phyloP scores from a whole-genome alignment of 2,888 invertebrate genomes.

The Carpatolechia fugitivella region DNA sequence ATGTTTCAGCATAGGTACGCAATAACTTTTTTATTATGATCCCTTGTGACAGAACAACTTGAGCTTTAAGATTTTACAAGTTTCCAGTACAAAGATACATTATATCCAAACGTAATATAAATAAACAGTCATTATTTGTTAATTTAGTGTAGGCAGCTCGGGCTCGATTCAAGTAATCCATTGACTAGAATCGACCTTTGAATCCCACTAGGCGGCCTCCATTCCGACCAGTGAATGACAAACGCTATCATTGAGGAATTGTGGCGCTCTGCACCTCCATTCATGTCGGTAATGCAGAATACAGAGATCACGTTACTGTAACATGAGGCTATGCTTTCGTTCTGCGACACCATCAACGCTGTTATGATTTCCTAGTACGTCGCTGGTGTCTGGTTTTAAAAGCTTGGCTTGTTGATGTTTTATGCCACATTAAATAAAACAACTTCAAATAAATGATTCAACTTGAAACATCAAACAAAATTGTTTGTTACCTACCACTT shows the following conservation, averaged over 20 bases:
- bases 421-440: too few relatives aligned
- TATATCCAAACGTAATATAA: not conserved
- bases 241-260: slow-evolving; percentile 7
- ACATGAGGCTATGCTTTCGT: not conserved
- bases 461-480: not conserved
- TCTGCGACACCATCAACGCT: not conserved
- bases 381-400: not conserved
- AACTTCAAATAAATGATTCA: too few relatives aligned
- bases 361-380: not conserved
- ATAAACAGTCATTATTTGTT: not conserved
- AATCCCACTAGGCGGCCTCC: slow-evolving; percentile 3
- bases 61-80: too few relatives aligned
- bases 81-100: too few relatives aligned
- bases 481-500: not conserved
- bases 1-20: too few relatives aligned
- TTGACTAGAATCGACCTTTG: slow-evolving; percentile 3
- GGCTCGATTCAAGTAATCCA: not conserved
- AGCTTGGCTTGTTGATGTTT: not conserved
- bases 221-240: slow-evolving; percentile 7
- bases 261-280: slow-evolving; percentile 1
- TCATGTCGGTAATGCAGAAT: not conserved
- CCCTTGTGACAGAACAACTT: too few relatives aligned
- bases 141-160: not conserved
- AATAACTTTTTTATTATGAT: too few relatives aligned
- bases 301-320: not conserved